Conservation (phyloP, 2,113 vertebrate species). For the Pipa parva region DNA sequence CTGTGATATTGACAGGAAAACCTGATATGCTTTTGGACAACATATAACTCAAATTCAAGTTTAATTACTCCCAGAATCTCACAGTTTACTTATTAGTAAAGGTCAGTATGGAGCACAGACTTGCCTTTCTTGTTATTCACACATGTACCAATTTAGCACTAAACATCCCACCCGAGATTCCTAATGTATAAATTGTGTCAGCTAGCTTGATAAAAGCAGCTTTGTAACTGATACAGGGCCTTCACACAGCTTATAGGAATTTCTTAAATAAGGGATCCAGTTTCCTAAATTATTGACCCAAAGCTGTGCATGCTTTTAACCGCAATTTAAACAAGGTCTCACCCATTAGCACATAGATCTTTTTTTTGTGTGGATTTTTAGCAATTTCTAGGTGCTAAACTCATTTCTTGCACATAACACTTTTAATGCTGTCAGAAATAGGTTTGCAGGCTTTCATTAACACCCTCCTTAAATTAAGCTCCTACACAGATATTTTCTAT, state of each 20-base stretch:
- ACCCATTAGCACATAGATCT: conserved; percentile 28
- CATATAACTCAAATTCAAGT: background rate
- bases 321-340: conserved; percentile 15
- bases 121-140: conserved; percentile 2
- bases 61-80: background rate
- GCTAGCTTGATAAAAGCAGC: background rate
- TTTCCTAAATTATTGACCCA: conserved; percentile 5
- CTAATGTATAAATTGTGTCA: background rate
- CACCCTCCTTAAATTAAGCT: conserved; percentile 35
- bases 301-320: conserved; percentile 11
- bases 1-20: background rate
- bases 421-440: conserved; percentile 38
- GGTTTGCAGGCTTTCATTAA: conserved; percentile 42
- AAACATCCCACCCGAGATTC: background rate
- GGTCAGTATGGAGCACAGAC: background rate
- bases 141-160: background rate
- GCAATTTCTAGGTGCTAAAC: conserved; percentile 37
- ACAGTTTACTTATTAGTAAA: conserved; percentile 1
- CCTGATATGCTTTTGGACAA: background rate
- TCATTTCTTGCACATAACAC: conserved; percentile 35
- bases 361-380: conserved; percentile 17
- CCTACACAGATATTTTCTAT: conserved; percentile 33
- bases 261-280: background rate
- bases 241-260: background rate
- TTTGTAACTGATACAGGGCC: background rate